These are phyloP conservation scores for Marisa cornuarietis DNA, from an alignment of 1,140 invertebrate genomes.

Conservation along the genomic window DNA sequence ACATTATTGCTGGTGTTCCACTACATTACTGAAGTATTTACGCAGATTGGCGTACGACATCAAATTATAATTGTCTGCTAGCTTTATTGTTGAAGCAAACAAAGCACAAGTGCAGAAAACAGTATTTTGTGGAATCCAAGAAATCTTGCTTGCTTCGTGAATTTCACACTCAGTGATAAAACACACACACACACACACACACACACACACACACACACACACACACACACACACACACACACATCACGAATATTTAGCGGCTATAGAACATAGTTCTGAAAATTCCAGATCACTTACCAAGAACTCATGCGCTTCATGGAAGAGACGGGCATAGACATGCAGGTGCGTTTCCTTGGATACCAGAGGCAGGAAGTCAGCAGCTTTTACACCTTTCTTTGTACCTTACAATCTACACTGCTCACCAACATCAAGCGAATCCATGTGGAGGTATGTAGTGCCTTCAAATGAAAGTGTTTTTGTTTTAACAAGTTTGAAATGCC, in stretches of 20 bases:
- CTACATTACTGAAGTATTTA: too few relatives aligned
- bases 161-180: too few relatives aligned
- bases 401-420: slow-evolving; percentile 49
- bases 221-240: background rate
- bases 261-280: background rate
- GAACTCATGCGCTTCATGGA: slow-evolving; percentile 57
- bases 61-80: too few relatives aligned
- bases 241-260: background rate
- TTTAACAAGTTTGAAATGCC: too few relatives aligned
- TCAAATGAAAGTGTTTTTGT: background rate
- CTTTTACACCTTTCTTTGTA: slow-evolving; percentile 52
- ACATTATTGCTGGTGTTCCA: too few relatives aligned
- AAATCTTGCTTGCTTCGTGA: too few relatives aligned
- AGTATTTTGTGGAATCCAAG: too few relatives aligned
- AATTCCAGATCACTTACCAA: slow-evolving; percentile 51
- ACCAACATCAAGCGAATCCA: slow-evolving; percentile 56
- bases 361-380: slow-evolving; percentile 49
- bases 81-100: too few relatives aligned
- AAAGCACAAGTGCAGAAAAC: too few relatives aligned
- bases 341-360: slow-evolving; percentile 57
- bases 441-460: slow-evolving; percentile 44
- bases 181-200: too few relatives aligned
- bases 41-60: too few relatives aligned
- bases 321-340: slow-evolving; percentile 51
- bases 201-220: too few relatives aligned